Conservation (phyloP, 2,797 vertebrate species). For the Poecilia velifera region DNA sequence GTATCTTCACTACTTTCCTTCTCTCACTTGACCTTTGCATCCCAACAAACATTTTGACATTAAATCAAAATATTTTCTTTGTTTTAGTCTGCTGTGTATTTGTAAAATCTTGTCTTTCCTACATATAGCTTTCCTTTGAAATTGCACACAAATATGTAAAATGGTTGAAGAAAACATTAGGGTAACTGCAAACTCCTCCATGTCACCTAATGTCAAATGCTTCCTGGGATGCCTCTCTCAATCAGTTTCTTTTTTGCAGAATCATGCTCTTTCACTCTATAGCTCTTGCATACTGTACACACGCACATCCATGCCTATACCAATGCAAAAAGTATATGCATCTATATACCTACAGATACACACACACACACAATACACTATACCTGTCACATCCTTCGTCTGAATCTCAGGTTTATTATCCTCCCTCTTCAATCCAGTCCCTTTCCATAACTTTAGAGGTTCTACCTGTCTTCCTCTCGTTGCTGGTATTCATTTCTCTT, state of each 20-base stretch:
- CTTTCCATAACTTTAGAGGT: slow-evolving; percentile 57
- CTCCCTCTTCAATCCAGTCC: slow-evolving; percentile 53
- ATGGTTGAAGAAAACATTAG: not conserved
- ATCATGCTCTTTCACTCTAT: slow-evolving; percentile 57
- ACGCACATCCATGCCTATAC: slow-evolving; percentile 60
- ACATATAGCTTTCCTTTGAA: not conserved
- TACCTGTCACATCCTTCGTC: slow-evolving; percentile 44
- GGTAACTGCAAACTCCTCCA: slow-evolving; percentile 5
- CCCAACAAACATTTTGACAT: slow-evolving; percentile 70
- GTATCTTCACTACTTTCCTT: slow-evolving; percentile 51
- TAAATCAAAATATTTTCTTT: slow-evolving; percentile 11
- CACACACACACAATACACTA: slow-evolving; percentile 33
- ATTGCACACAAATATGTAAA: not conserved
- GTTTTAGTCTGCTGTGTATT: not conserved
- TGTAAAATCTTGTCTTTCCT: not conserved
- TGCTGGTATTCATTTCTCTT: slow-evolving; percentile 40
- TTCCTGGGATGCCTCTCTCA: slow-evolving; percentile 72
- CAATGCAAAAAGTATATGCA: slow-evolving; percentile 38
- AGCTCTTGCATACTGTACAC: slow-evolving; percentile 72
- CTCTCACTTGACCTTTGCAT: slow-evolving; percentile 68
- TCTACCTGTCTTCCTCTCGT: slow-evolving; percentile 42
- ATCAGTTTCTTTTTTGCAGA: slow-evolving; percentile 55
- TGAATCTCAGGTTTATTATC: slow-evolving; percentile 60
- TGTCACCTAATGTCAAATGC: slow-evolving; percentile 49
- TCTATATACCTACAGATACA: slow-evolving; percentile 35